These are phyloP conservation scores for Parnassius orleans DNA, from an alignment of 2,888 invertebrate species.

Conservation along the genomic window DNA sequence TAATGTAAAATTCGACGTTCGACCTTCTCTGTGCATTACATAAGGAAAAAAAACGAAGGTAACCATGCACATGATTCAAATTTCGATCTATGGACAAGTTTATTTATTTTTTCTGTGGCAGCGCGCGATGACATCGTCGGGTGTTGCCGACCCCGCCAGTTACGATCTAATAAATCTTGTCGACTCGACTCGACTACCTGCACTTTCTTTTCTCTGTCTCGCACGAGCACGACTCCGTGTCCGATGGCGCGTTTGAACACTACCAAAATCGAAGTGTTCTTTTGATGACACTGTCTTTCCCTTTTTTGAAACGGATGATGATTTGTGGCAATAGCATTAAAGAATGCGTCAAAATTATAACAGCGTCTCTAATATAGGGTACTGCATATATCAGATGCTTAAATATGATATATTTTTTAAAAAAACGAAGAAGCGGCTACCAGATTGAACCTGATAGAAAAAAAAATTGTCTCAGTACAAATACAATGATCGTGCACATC, in stretches of 20 bases:
- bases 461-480: background rate
- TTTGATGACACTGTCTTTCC: slow-evolving; percentile 39
- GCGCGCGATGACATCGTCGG: slow-evolving; percentile 54
- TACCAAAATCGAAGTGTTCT: slow-evolving; percentile 47
- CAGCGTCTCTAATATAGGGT: too few species aligned
- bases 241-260: slow-evolving; percentile 50
- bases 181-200: slow-evolving; percentile 61
- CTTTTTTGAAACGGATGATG: slow-evolving; percentile 10
- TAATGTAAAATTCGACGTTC: slow-evolving; percentile 9
- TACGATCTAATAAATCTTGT: slow-evolving; percentile 78
- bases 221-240: slow-evolving; percentile 56
- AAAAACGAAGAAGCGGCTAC: too few species aligned
- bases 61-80: slow-evolving; percentile 27
- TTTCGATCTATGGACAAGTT: slow-evolving; percentile 31
- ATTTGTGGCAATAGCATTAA: background rate
- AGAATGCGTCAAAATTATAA: background rate
- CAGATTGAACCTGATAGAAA: too few species aligned
- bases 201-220: slow-evolving; percentile 77
- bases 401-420: too few species aligned
- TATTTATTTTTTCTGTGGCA: slow-evolving; percentile 42
- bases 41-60: slow-evolving; percentile 22
- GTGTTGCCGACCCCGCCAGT: slow-evolving; percentile 68
- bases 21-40: slow-evolving; percentile 2
- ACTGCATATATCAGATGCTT: too few species aligned
- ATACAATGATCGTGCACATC: slow-evolving; percentile 5